phyloP scores from a whole-genome alignment of 2,797 vertebrate genomes.

The Chloroceryle inda region DNA sequence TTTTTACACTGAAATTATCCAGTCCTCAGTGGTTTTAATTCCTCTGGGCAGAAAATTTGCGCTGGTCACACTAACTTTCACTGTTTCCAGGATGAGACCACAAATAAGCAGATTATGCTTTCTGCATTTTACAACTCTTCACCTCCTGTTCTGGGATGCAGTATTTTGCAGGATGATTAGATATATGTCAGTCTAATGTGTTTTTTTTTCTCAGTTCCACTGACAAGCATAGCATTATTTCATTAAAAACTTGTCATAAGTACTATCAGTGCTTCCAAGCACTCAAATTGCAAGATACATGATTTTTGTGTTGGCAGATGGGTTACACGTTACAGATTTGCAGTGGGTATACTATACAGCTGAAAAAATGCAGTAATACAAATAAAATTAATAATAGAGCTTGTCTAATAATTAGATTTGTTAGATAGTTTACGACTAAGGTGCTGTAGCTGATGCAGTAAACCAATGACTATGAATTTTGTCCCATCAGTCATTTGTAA shows the following conservation, averaged over 20 bases:
- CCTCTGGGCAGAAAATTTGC: not conserved
- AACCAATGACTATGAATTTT: not conserved
- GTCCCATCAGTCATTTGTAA: not conserved
- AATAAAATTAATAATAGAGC: not conserved
- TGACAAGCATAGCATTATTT: slow-evolving; percentile 37
- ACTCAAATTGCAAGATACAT: not conserved
- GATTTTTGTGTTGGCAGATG: not conserved
- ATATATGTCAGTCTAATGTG: not conserved
- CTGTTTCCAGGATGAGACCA: not conserved
- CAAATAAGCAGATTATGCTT: not conserved
- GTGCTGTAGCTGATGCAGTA: not conserved
- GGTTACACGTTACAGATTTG: not conserved
- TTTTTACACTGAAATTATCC: not conserved
- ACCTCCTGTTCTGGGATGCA: not conserved
- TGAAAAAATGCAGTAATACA: not conserved
- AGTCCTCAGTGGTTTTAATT: not conserved
- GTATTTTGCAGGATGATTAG: slow-evolving; percentile 16
- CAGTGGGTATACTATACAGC: not conserved
- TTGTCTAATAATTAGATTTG: not conserved
- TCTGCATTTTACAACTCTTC: not conserved
- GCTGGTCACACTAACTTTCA: not conserved
- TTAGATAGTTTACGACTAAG: not conserved
- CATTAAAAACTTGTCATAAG: slow-evolving; percentile 52
- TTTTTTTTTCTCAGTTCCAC: not conserved
- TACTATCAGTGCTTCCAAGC: not conserved